Conservation (phyloP, 2,888 invertebrate species). For the Caenorhabditis parvicauda region DNA sequence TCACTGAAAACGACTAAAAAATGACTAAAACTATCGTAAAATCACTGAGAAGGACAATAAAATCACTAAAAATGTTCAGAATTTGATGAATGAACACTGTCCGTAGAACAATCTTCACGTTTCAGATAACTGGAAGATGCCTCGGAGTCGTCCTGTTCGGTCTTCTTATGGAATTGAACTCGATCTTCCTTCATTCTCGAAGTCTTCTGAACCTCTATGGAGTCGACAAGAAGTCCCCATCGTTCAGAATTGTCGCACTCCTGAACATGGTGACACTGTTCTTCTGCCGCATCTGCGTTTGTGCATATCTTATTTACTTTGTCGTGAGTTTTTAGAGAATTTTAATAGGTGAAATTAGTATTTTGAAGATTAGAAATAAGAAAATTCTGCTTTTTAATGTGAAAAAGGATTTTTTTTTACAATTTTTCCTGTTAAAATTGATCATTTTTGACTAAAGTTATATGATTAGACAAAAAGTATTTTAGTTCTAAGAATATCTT, state of each 20-base stretch:
- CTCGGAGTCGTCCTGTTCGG: slow-evolving; percentile 58
- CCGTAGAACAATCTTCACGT: too few relatives aligned
- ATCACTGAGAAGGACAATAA: not conserved
- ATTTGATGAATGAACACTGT: too few relatives aligned
- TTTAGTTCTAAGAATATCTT: too few relatives aligned
- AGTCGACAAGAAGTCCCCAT: slow-evolving; percentile 45
- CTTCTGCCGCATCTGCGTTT: slow-evolving; percentile 56
- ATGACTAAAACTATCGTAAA: not conserved
- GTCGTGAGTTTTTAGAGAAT: slow-evolving; percentile 29
- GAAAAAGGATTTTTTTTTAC: not conserved
- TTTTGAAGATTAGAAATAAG: not conserved
- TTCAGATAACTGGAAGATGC: slow-evolving; percentile 40
- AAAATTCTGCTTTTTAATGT: too few relatives aligned
- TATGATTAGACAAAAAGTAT: too few relatives aligned
- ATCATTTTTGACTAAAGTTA: too few relatives aligned
- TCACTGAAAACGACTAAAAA: too few relatives aligned
- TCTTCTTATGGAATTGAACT: slow-evolving; percentile 61
- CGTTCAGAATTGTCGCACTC: slow-evolving; percentile 55
- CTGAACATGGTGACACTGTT: slow-evolving; percentile 58
- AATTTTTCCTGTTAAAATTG: not conserved
- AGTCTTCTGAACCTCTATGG: slow-evolving; percentile 50
- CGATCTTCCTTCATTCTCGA: slow-evolving; percentile 52
- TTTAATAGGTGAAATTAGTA: not conserved
- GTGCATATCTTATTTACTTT: slow-evolving; percentile 53
- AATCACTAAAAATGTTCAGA: not conserved